phyloP scores from a whole-genome alignment of 2,113 vertebrate genomes.

The Glareola pratincola region DNA sequence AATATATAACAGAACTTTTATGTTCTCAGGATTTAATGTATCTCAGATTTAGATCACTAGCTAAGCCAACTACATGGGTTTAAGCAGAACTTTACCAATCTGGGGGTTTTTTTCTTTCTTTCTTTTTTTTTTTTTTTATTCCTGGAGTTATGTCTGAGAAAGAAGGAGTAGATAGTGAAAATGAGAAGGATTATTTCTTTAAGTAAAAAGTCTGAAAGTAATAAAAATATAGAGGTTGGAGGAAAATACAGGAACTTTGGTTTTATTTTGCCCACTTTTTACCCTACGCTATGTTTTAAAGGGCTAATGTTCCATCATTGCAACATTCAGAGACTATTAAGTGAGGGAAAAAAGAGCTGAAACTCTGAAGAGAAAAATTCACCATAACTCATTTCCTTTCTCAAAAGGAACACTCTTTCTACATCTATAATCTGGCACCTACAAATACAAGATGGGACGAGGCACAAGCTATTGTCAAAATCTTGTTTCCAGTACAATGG shows the following conservation, averaged over 20 bases:
- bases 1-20: background rate
- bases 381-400: background rate
- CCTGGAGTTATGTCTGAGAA: background rate
- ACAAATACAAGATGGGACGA: background rate
- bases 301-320: background rate
- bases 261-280: background rate
- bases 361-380: background rate
- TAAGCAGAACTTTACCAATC: background rate
- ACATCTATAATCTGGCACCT: background rate
- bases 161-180: background rate
- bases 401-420: background rate
- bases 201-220: background rate
- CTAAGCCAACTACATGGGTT: background rate
- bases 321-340: background rate
- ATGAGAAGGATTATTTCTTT: background rate
- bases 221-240: background rate
- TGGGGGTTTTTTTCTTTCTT: accelerated
- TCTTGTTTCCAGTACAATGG: slow-evolving; percentile 1
- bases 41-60: background rate
- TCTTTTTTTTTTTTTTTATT: background rate
- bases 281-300: background rate
- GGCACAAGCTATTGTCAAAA: slow-evolving; percentile 6
- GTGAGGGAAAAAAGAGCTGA: background rate
- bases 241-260: background rate
- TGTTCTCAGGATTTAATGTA: background rate